Conservation (phyloP, 2,888 invertebrate genomes). For the Xestia ashworthii region DNA sequence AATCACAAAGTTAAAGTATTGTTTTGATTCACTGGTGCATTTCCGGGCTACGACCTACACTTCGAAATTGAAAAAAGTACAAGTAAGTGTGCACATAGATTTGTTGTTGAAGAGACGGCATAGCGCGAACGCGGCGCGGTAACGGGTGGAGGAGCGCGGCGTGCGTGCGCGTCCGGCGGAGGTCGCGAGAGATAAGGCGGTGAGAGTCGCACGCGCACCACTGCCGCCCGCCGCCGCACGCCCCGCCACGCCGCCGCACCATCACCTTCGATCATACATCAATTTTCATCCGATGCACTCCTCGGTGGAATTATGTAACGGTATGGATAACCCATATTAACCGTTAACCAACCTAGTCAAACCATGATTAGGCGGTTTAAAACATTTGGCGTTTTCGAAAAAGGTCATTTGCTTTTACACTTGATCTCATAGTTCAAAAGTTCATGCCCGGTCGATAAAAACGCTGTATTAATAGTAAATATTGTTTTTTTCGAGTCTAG, state of each 20-base stretch:
- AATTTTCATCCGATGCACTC: slow-evolving; percentile 87
- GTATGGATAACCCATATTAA: slow-evolving; percentile 83
- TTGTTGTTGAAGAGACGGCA: slow-evolving; percentile 83
- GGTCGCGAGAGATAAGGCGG: slow-evolving; percentile 91
- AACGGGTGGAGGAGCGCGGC: slow-evolving; percentile 79
- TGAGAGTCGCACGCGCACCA: slow-evolving; percentile 88
- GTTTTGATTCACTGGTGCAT: slow-evolving; percentile 78
- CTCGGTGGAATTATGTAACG: slow-evolving; percentile 86
- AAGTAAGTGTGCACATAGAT: slow-evolving; percentile 81
- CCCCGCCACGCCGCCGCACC: slow-evolving; percentile 80
- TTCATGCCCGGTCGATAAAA: slow-evolving; percentile 3
- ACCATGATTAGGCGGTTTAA: slow-evolving; percentile 33
- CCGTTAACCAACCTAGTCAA: slow-evolving; percentile 62
- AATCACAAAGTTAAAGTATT: slow-evolving; percentile 67
- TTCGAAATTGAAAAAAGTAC: slow-evolving; percentile 79
- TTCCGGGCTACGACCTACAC: slow-evolving; percentile 83
- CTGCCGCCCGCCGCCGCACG: slow-evolving; percentile 79
- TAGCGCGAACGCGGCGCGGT: slow-evolving; percentile 84
- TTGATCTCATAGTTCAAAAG: slow-evolving; percentile 9
- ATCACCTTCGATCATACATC: slow-evolving; percentile 85
- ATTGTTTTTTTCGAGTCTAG: slow-evolving; percentile 70
- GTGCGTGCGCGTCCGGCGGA: slow-evolving; percentile 89
- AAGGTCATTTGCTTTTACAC: not conserved
- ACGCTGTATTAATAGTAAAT: slow-evolving; percentile 49
- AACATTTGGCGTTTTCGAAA: slow-evolving; percentile 32